phyloP scores from a whole-genome alignment of 92 coral and sea anemone species.

The Phenganax subtilis region DNA sequence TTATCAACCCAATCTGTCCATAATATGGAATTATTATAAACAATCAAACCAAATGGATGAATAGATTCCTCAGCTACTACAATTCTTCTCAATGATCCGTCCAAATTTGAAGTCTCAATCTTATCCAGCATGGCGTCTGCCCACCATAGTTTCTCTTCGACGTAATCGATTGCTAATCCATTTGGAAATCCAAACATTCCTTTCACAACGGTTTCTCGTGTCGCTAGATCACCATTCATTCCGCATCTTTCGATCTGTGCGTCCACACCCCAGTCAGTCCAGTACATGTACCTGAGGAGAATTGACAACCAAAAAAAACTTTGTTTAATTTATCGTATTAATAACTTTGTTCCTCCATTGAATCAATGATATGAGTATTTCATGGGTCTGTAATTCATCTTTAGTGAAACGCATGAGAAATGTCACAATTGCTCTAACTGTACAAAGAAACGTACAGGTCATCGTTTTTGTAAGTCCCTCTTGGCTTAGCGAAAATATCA shows the following conservation, averaged over 20 bases:
- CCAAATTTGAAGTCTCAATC: constrained; percentile 73
- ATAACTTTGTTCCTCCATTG: too few species aligned
- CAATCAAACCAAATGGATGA: constrained; percentile 82
- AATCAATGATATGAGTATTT: not conserved
- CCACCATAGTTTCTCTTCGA: constrained; percentile 68
- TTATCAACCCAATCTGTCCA: constrained; percentile 96
- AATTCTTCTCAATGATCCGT: constrained; percentile 59
- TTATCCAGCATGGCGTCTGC: constrained; percentile 90
- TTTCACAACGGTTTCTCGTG: constrained; percentile 63
- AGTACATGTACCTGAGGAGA: constrained; percentile 67
- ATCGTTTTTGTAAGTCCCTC: not conserved
- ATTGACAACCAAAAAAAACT: not conserved
- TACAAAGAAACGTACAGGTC: too few species aligned
- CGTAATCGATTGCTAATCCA: constrained; percentile 82
- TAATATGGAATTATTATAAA: constrained; percentile 57
- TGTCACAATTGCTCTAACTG: not conserved
- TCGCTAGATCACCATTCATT: constrained; percentile 65
- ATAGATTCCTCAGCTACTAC: constrained; percentile 53
- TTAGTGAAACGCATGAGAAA: not conserved
- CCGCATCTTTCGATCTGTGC: constrained; percentile 84
- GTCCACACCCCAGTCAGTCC: constrained; percentile 94
- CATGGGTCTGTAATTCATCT: not conserved
- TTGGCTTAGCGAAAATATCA: too few species aligned
- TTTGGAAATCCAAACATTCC: constrained; percentile 76
- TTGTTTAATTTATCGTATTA: too few species aligned